These are phyloP conservation scores for Caenorhabditis sp. DNA, from an alignment of 2,888 invertebrate genomes.

Conservation along the genomic window DNA sequence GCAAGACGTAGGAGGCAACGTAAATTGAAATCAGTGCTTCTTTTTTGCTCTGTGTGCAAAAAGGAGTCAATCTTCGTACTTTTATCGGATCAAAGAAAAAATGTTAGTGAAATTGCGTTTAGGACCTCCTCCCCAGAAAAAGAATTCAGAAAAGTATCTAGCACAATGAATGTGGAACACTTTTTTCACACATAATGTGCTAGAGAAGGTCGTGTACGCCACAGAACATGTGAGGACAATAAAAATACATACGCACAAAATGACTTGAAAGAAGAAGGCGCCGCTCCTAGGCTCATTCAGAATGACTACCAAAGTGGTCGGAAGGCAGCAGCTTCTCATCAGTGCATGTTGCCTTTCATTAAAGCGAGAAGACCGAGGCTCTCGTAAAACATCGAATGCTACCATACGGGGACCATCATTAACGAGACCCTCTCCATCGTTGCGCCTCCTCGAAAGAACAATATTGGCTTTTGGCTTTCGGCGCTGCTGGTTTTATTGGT, in stretches of 20 bases:
- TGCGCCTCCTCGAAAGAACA: slow-evolving; percentile 5
- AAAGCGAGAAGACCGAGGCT: slow-evolving; percentile 22
- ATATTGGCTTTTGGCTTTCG: slow-evolving; percentile 9
- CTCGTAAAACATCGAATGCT: slow-evolving; percentile 50
- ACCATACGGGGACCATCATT: slow-evolving; percentile 50
- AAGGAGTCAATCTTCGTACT: too few relatives aligned
- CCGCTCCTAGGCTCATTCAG: not conserved
- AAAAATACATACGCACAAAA: too few relatives aligned
- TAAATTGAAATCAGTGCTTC: slow-evolving; percentile 27
- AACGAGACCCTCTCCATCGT: too few relatives aligned
- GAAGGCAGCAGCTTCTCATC: slow-evolving; percentile 9
- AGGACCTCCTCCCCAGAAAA: too few relatives aligned
- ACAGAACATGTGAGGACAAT: too few relatives aligned
- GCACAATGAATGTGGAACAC: too few relatives aligned
- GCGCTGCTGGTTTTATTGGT: slow-evolving; percentile 8
- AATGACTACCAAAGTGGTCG: slow-evolving; percentile 7
- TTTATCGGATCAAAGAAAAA: too few relatives aligned
- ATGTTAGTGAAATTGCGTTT: too few relatives aligned
- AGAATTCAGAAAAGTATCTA: too few relatives aligned
- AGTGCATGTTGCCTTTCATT: slow-evolving; percentile 50
- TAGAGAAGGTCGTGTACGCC: too few relatives aligned
- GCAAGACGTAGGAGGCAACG: slow-evolving; percentile 1
- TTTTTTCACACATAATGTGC: too few relatives aligned
- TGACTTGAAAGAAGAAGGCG: slow-evolving; percentile 4
- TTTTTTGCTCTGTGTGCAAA: too few relatives aligned